These are phyloP conservation scores for Cyanoderma ruficeps DNA, from an alignment of 2,113 vertebrate genomes.

Conservation along the genomic window DNA sequence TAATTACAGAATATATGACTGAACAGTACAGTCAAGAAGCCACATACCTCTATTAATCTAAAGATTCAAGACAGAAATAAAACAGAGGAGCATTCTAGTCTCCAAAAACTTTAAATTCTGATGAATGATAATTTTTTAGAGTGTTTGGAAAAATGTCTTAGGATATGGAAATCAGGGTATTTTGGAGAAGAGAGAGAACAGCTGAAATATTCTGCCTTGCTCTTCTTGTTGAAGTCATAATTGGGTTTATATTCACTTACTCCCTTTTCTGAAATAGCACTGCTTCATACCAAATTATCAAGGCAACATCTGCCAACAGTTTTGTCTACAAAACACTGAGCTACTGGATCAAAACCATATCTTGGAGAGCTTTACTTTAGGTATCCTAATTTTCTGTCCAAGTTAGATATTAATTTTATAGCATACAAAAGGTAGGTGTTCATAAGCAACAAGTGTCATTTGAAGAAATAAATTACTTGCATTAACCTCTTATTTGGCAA, in stretches of 20 bases:
- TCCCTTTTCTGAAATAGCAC: background rate
- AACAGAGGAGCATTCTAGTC: background rate
- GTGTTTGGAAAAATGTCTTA: background rate
- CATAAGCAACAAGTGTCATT: background rate
- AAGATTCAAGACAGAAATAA: slow-evolving; percentile 2
- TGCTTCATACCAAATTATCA: background rate
- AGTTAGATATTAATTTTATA: background rate
- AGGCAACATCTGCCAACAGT: background rate
- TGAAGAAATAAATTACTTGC: background rate
- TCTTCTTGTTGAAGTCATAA: background rate
- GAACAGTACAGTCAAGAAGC: slow-evolving; percentile 10
- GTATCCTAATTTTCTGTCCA: background rate
- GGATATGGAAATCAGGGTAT: background rate
- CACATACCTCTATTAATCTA: background rate
- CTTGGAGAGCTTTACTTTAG: background rate
- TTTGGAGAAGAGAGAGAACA: slow-evolving; percentile 12
- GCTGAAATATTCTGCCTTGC: background rate
- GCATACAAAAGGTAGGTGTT: background rate
- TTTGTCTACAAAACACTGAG: background rate
- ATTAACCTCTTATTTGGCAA: background rate
- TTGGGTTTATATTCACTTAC: slow-evolving; percentile 14
- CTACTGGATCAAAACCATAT: background rate
- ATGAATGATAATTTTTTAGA: background rate
- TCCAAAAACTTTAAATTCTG: background rate
- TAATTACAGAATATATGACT: background rate